These are phyloP conservation scores for Indicator maculatus DNA, from an alignment of 2,113 vertebrate species.

Conservation along the genomic window DNA sequence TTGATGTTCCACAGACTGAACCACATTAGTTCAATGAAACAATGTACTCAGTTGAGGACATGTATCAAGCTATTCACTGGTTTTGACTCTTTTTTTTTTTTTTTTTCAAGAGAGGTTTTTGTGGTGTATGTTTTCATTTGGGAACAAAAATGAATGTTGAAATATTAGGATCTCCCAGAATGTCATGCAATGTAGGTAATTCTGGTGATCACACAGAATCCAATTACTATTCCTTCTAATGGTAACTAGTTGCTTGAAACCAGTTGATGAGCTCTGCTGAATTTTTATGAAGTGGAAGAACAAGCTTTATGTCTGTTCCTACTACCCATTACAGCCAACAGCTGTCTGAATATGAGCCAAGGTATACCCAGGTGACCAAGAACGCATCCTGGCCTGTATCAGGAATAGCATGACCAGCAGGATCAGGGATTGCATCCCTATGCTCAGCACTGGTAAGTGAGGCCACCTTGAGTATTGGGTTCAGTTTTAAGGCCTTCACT, in stretches of 20 bases:
- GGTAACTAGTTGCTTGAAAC: not conserved
- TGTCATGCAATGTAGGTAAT: not conserved
- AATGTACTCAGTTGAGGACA: rapidly evolving
- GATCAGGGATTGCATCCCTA: too few species aligned
- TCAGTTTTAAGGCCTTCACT: too few species aligned
- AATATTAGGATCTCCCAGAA: not conserved
- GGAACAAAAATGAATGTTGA: not conserved
- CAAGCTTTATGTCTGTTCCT: not conserved
- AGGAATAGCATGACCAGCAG: too few species aligned
- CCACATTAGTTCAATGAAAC: not conserved
- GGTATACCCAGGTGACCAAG: too few species aligned
- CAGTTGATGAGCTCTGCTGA: not conserved
- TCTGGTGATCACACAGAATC: not conserved
- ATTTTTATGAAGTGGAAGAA: not conserved
- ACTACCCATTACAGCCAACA: too few species aligned
- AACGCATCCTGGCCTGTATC: too few species aligned
- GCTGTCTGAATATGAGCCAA: too few species aligned
- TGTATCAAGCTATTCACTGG: not conserved
- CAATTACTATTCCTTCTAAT: not conserved
- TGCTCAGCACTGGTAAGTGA: too few species aligned
- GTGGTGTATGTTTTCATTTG: not conserved
- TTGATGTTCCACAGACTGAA: not conserved
- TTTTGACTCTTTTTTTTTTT: too few species aligned
- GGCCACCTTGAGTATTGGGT: too few species aligned
- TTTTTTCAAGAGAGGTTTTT: not conserved